Evolutionary conservation across 2,797 vertebrate genomes (phyloP), one percentile per base, ranked within the genome.

Genomic region (Myiotriccus ornatus): DNA sequence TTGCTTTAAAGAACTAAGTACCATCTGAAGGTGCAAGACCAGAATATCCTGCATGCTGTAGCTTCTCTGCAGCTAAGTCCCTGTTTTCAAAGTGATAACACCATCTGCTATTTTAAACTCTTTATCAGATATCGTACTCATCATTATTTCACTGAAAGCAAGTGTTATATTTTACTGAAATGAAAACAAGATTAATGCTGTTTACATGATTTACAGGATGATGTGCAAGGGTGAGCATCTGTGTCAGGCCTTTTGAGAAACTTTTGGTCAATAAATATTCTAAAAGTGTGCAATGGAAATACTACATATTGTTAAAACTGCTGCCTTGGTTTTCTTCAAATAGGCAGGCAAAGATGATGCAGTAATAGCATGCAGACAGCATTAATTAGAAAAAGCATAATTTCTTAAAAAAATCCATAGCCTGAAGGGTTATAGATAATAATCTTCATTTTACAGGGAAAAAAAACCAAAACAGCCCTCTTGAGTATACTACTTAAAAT

Each of bases 81-180:
- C 23, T 60, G 34, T 78, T 90, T 93, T 96, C 83, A 84, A 84
- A 97, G 88, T 78, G 91, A 47, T 93, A 91, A 83, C 62, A 60
- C 95, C 93, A 97, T 95, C 96, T 97, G 94, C 84, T 93, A 85
- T 74, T 91, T 87, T 75, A 95, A 92, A 88, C 44, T 76, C 84
- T 85, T 84, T 47, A 19, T 89, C 92, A 84, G 87, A 90, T 78
- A 79, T 53, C 7, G 20, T 79, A n/a, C 46, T 87, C 32, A 21
- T 77, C 24, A 27, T 56, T 85, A 81, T 89, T 95, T 92, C 34
- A 35, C 62, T 84, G 57, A 83, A 84, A 93, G 39, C 15, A 60
- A 69, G 46, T 19, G 4, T 82, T 91, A 22, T 37, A 53, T 94
- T 95, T 89, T 79, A 55, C 47, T 84, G 59, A 55, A 78, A 75